These are phyloP conservation scores for Rhinolophus sinicus DNA, from an alignment of 2,113 vertebrate species.

Conservation along the genomic window DNA sequence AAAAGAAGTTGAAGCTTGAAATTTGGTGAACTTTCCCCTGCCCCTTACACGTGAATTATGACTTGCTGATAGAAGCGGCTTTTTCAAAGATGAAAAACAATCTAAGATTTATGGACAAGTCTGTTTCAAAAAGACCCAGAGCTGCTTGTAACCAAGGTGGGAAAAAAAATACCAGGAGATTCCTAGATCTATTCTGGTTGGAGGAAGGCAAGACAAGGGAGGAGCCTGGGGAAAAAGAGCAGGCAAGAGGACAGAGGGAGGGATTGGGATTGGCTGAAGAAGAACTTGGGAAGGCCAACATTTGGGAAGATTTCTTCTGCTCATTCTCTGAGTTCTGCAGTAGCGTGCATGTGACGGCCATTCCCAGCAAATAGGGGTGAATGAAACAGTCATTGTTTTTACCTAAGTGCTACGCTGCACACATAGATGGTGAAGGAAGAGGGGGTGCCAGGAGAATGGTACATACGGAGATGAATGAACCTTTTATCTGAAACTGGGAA, in stretches of 20 bases:
- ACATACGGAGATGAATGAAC: not conserved
- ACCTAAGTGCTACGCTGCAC: not conserved
- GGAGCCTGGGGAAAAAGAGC: not conserved
- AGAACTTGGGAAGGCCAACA: not conserved
- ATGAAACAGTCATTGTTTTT: not conserved
- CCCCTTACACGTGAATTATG: conserved; percentile 63
- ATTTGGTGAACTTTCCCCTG: conserved; percentile 55
- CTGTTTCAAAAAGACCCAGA: conserved; percentile 1
- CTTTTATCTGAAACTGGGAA: not conserved
- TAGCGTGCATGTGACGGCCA: not conserved
- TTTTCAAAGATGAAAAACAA: conserved; percentile 73
- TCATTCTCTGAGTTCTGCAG: not conserved
- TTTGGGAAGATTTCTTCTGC: not conserved
- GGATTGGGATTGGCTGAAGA: not conserved
- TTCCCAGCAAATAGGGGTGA: not conserved
- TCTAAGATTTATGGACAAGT: conserved; percentile 70
- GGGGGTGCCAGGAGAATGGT: not conserved
- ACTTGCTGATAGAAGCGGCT: conserved; percentile 65
- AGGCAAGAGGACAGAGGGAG: not conserved
- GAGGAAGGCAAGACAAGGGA: not conserved
- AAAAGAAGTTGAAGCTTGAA: conserved; percentile 60
- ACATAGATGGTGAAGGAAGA: not conserved
- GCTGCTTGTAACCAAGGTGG: not conserved
- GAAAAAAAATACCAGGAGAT: conserved; percentile 1
- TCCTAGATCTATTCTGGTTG: conserved; percentile 57